These are phyloP conservation scores for Bradypus variegatus DNA, from an alignment of 2,797 vertebrate species.

Conservation along the genomic window DNA sequence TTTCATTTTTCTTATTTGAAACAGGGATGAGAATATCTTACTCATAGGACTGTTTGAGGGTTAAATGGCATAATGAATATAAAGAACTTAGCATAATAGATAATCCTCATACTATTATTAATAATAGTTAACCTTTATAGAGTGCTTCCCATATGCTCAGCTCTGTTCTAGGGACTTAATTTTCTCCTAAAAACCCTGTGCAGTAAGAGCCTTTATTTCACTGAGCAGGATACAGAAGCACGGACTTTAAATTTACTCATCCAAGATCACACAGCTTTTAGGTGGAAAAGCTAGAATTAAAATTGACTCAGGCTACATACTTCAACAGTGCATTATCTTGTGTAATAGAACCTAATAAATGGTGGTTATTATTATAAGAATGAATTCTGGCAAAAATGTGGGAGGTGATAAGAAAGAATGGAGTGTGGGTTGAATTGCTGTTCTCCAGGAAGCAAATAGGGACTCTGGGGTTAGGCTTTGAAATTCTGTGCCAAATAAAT, in stretches of 20 bases:
- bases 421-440: not conserved
- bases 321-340: not conserved
- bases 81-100: not conserved
- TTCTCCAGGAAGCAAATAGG: not conserved
- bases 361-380: not conserved
- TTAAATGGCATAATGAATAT: not conserved
- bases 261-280: not conserved
- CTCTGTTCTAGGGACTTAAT: not conserved
- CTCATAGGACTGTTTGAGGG: not conserved
- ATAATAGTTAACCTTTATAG: not conserved
- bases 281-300: not conserved
- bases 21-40: not conserved
- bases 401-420: not conserved
- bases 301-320: not conserved
- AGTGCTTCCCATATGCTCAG: not conserved
- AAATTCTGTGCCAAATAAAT: conserved; percentile 13
- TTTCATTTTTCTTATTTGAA: not conserved
- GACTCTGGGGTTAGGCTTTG: conserved; percentile 22
- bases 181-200: not conserved
- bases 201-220: not conserved
- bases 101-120: not conserved
- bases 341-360: conserved; percentile 8
- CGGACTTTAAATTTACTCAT: not conserved
- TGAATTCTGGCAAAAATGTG: not conserved
- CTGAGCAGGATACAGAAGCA: not conserved